Percentiles rank a stretch among this genome's conserved stretches.
phyloP scores from a whole-genome alignment of 2,113 vertebrate species.

The Polypterus senegalus region DNA sequence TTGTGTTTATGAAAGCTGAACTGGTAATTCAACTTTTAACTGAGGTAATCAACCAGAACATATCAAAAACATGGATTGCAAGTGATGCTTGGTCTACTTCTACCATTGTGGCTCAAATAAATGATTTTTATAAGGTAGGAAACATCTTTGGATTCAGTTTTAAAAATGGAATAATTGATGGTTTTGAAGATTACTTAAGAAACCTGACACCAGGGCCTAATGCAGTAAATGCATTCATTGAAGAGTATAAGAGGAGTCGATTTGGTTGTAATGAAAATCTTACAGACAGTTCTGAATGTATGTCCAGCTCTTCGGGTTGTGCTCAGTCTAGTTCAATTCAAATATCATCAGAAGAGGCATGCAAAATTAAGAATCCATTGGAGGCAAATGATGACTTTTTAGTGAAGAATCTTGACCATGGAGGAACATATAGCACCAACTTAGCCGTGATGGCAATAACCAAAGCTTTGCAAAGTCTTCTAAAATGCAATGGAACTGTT shows the following conservation, averaged over 20 bases:
- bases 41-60: slow-evolving; percentile 30
- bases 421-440: slow-evolving; percentile 19
- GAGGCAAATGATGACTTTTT: slow-evolving; percentile 32
- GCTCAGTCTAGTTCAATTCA: neutral
- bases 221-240: slow-evolving; percentile 35
- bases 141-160: slow-evolving; percentile 44
- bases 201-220: slow-evolving; percentile 26
- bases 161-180: slow-evolving; percentile 20
- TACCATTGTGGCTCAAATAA: slow-evolving; percentile 21
- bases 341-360: slow-evolving; percentile 20
- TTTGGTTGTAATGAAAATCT: slow-evolving; percentile 29
- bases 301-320: slow-evolving; percentile 17
- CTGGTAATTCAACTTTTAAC: slow-evolving; percentile 34
- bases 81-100: slow-evolving; percentile 41
- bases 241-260: slow-evolving; percentile 39
- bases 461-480: slow-evolving; percentile 31
- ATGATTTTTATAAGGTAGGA: slow-evolving; percentile 37
- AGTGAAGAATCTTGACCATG: slow-evolving; percentile 11
- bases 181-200: slow-evolving; percentile 34
- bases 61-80: slow-evolving; percentile 40
- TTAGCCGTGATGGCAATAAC: slow-evolving; percentile 32
- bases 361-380: slow-evolving; percentile 19
- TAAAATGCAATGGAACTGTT: slow-evolving; percentile 32
- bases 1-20: slow-evolving; percentile 34
- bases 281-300: slow-evolving; percentile 20